These are phyloP conservation scores for Enteromius mattozi DNA, from an alignment of 2,797 vertebrate genomes.

Conservation along the genomic window DNA sequence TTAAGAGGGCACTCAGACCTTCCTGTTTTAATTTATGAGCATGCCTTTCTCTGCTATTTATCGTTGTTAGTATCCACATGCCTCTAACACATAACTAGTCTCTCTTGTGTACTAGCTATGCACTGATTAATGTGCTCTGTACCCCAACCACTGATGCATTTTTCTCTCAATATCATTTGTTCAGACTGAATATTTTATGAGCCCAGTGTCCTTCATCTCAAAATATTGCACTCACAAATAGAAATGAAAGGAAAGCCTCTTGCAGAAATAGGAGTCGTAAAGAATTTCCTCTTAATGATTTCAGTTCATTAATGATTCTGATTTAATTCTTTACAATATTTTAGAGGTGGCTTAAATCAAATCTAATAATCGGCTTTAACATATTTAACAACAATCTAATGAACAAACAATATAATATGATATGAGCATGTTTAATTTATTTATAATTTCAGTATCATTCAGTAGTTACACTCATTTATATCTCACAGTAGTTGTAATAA, in stretches of 20 bases:
- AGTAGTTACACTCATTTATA: background rate
- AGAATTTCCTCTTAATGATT: background rate
- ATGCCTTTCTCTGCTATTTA: background rate
- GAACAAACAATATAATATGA: background rate
- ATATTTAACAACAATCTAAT: background rate
- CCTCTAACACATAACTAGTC: constrained; percentile 5
- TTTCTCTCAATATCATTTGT: constrained; percentile 27
- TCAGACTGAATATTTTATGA: constrained; percentile 36
- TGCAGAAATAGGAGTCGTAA: background rate
- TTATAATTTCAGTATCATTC: too few species aligned
- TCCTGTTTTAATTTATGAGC: constrained; percentile 47
- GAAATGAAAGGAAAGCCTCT: constrained; percentile 10
- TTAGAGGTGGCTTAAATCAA: background rate
- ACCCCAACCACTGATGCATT: background rate
- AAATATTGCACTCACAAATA: constrained; percentile 8
- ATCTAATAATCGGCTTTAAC: background rate
- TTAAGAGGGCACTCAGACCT: constrained; percentile 38
- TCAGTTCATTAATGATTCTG: background rate
- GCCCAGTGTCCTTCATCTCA: constrained; percentile 21
- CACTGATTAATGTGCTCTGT: background rate
- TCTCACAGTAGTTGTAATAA: background rate
- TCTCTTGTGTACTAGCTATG: background rate
- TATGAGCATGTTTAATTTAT: background rate
- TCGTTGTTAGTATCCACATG: background rate
- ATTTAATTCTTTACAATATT: background rate